Evolutionary conservation across 2,888 invertebrate species (phyloP), one percentile per base, ranked within the genome.

Genomic region (Phanerotoma sp.): DNA sequence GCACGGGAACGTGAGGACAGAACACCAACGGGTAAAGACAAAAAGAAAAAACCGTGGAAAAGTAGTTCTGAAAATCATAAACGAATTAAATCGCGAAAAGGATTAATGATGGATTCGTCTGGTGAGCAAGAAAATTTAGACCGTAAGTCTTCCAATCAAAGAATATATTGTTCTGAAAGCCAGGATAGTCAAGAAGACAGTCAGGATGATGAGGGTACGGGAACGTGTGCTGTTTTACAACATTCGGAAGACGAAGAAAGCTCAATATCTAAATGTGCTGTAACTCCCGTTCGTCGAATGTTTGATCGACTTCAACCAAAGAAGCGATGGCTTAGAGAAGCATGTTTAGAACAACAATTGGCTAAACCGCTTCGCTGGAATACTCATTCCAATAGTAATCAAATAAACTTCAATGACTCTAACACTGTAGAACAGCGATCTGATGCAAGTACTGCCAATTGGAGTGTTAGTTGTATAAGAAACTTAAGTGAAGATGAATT

Each of bases 291-390:
- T 3, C 66, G 75, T 45, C 66, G 72, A 66, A 71, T 75, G 1
- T 58, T 77, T 5, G 77, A 77, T 37, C 65, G 75, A 68, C 58
- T 77, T 45, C 79, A 81, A 61, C 84, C 84, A 15, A 85, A 85
- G 68, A 84, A 84, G 66, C 78, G 84, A 18, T 84, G 84, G 84
- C 68, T 84, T 11, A 75, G 82, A 2, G 83, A 83, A 69, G 83
- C 83, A 3, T 78, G 78, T 42, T 66, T 79, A 32, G 80, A 81
- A 20, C 79, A 79, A 49, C 80, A 80, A 50, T 64, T 83, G 25
- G 82, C 82, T 2, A 79, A 78, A 61, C 82, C 82, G 6, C 67
- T 82, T 15, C 78, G 81, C 61, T 82, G 82, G 82, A 78, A 77
- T 16, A 44, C 58, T 25, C 66, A 66, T 15, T 41, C 62, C 1